Percentiles rank a stretch among this genome's conserved stretches.
Evolutionary conservation across 2,888 invertebrate species (phyloP).

Genomic region (Hemithea aestivaria): DNA sequence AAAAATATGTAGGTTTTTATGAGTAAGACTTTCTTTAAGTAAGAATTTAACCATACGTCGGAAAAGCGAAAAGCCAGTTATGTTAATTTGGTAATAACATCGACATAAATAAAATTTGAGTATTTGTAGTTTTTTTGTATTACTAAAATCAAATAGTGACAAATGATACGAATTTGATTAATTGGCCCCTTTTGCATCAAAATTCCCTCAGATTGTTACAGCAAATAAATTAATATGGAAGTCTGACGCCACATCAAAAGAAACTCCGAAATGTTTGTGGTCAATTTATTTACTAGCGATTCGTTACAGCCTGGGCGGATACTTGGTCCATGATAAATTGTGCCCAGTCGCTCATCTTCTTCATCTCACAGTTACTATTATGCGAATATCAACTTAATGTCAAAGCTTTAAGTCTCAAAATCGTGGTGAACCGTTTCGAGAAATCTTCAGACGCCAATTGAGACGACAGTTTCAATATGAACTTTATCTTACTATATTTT

Average conservation of each 20-base stretch:
- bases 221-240: constrained; percentile 54
- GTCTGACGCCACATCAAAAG: constrained; percentile 53
- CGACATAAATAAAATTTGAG: too few relatives aligned
- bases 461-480: constrained; percentile 36
- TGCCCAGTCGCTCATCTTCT: constrained; percentile 62
- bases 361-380: constrained; percentile 25
- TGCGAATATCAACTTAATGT: constrained; percentile 36
- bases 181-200: constrained; percentile 34
- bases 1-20: too few relatives aligned
- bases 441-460: constrained; percentile 8
- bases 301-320: constrained; percentile 75
- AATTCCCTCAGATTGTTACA: constrained; percentile 38
- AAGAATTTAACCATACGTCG: too few relatives aligned
- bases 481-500: constrained; percentile 37
- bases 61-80: too few relatives aligned
- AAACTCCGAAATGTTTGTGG: constrained; percentile 68
- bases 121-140: too few relatives aligned
- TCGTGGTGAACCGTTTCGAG: constrained; percentile 16
- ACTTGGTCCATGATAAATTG: constrained; percentile 75
- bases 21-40: too few relatives aligned
- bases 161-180: constrained; percentile 20
- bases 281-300: constrained; percentile 76
- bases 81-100: too few relatives aligned
- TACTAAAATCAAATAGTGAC: too few relatives aligned
- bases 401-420: constrained; percentile 30